Evolutionary conservation across 2,797 vertebrate species (phyloP), one percentile per base, ranked within the genome.

Genomic region (Sebastes matsubarae): DNA sequence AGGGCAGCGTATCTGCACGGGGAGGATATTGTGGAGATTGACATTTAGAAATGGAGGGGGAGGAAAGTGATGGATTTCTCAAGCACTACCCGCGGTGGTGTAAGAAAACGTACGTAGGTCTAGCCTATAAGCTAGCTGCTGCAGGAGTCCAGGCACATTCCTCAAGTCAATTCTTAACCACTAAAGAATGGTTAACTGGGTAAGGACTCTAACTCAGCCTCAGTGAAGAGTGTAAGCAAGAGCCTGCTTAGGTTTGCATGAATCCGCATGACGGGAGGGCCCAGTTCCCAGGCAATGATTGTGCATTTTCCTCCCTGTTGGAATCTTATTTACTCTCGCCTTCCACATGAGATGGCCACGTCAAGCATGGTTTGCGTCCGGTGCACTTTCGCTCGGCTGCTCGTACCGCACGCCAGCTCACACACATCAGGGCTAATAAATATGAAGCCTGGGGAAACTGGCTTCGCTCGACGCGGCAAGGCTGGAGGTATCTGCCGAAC

Each of bases 271-370:
- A 91, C 57, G 76, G 77, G 84, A 93, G 79, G 79, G 73, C 79
- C 82, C 75, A 74, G 87, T 89, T 92, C 82, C 82, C 78, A 77
- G 89, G 89, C 89, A 89, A 92, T 92, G 93, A 93, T 93, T 92
- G 88, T 87, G 87, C 87, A 87, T 94, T 93, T 94, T 89, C 85
- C 83, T 90, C 88, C 86, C 85, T 83, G 85, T 82, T 85, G 85
- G 90, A 92, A 90, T 90, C 87, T 84, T 92, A 94, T 94, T 94
- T 92, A 94, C 89, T 93, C 85, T 82, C 29, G 75, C 81, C 88
- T 94, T 95, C 91, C 92, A 94, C 92, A 93, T 91, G 94, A 95
- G 90, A 94, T 93, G 87, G 84, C 84, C 83, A 87, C 66, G 83
- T 94, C 93, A 93, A 94, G 91, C 94, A 92, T 90, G 85, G 88